Evolutionary conservation across 2,888 invertebrate species (phyloP), one percentile per base, ranked within the genome.

Genomic region (Seira sanloemensis): DNA sequence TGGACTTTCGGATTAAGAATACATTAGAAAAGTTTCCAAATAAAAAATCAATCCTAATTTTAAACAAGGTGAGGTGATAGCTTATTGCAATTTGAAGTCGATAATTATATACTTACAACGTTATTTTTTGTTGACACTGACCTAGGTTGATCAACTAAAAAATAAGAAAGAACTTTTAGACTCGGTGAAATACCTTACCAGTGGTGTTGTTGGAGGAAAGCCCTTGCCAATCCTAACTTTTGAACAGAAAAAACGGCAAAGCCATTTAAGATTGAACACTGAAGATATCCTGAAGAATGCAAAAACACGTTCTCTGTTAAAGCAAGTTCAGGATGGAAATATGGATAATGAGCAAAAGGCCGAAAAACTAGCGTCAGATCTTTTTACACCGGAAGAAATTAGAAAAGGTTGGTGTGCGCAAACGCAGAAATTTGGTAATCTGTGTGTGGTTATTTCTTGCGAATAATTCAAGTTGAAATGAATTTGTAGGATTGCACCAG

Each of bases 1-100:
- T 98, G 19, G 94, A 96, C 91, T 90, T 92, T 0, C 94, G 95
- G 91, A 92, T 97, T 0, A 90, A 96, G 1, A 92, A 94, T 27
- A 92, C 96, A 82, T 91, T 98, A 1, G 92, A 94, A 86, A 91
- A 93, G 7, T 92, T 94, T 90, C 92, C 93, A n/a, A 89, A 91
- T 9, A 92, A 92, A 74, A 90, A 91, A n/a, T 91, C 92, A 0
- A 94, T 98, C 90, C 92, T 99, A 19, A 94, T 98, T 79, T 91
- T 99, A 19, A 99, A 99, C 91, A 99, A 99, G 93, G 95, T 96
- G 90, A 91, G 92, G 1, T 4, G 5, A 69, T 1, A 4, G 23
- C 25, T 24, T 50, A 26, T 25, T 71, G 24, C 4, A 9, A 71
- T 24, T 50, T 12, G n/a, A n/a, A 16, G 16, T 50, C 16, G 50